Percentiles rank a stretch among this genome's conserved stretches.
Evolutionary conservation across 2,113 vertebrate genomes (phyloP).

Genomic region (Odontesthes bonariensis): DNA sequence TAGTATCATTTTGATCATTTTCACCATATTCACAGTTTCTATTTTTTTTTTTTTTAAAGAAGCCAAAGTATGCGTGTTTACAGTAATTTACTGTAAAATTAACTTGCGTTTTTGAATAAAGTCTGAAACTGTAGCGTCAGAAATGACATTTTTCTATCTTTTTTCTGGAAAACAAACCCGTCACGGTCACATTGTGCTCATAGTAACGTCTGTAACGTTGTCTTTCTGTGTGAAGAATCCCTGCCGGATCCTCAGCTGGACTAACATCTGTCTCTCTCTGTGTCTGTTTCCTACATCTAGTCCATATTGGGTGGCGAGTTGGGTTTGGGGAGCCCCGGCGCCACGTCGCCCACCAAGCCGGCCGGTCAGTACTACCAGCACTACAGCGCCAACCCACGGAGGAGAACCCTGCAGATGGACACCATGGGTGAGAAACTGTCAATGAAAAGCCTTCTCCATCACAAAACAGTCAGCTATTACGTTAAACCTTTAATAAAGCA

Average conservation of each 20-base stretch:
- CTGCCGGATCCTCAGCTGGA: not conserved
- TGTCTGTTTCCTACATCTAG: slow-evolving; percentile 40
- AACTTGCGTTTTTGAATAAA: too few relatives aligned
- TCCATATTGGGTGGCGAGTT: slow-evolving; percentile 89
- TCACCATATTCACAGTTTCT: not conserved
- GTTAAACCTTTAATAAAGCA: too few relatives aligned
- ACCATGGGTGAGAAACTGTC: slow-evolving; percentile 88
- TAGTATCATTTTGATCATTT: not conserved
- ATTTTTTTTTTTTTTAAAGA: too few relatives aligned
- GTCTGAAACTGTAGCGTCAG: too few relatives aligned
- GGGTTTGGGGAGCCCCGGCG: slow-evolving; percentile 93
- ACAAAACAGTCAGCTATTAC: too few relatives aligned
- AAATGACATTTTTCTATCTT: too few relatives aligned
- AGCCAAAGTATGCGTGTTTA: too few relatives aligned
- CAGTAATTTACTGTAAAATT: too few relatives aligned
- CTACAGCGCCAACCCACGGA: slow-evolving; percentile 90
- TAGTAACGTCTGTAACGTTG: too few relatives aligned
- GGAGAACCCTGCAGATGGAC: slow-evolving; percentile 90
- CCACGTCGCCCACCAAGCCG: slow-evolving; percentile 92
- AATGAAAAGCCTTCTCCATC: too few relatives aligned
- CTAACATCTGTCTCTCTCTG: slow-evolving; percentile 19
- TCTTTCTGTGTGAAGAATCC: not conserved
- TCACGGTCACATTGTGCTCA: too few relatives aligned
- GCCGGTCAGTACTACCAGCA: slow-evolving; percentile 95
- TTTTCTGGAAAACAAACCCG: too few relatives aligned